These are phyloP conservation scores for Pterophyllum scalare DNA, from an alignment of 2,113 vertebrate species.

Conservation along the genomic window DNA sequence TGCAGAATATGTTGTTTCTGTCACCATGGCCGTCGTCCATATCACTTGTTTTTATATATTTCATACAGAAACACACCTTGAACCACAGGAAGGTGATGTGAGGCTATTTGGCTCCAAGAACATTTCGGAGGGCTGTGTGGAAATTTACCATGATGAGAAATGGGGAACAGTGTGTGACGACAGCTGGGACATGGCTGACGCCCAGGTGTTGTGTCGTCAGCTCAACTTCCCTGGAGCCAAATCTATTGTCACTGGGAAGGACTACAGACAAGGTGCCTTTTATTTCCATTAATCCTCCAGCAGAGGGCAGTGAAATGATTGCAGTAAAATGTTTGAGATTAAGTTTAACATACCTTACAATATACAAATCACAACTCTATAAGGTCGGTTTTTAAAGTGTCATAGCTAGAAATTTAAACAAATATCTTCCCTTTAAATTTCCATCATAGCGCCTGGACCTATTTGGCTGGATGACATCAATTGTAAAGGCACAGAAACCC, in stretches of 20 bases:
- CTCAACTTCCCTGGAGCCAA: conserved; percentile 77
- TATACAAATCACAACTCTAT: background rate
- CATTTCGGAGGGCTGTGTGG: conserved; percentile 79
- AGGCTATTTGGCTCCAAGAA: conserved; percentile 60
- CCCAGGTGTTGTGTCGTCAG: conserved; percentile 82
- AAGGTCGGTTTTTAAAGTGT: background rate
- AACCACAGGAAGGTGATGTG: conserved; percentile 49
- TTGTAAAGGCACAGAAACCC: conserved; percentile 79
- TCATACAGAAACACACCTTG: background rate
- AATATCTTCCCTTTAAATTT: background rate
- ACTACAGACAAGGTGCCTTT: conserved; percentile 75
- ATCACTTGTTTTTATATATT: background rate
- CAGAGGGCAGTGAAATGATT: conserved; percentile 45
- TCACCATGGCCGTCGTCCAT: background rate
- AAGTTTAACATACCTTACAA: background rate
- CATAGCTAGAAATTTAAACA: background rate
- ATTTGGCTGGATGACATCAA: conserved; percentile 83
- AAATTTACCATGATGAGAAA: conserved; percentile 80
- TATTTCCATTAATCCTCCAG: conserved; percentile 31
- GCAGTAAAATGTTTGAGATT: background rate
- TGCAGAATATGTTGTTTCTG: background rate
- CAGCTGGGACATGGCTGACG: conserved; percentile 79
- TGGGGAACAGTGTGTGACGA: conserved; percentile 88
- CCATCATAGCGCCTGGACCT: conserved; percentile 59
- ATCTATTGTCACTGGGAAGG: conserved; percentile 54